Base-by-base conservation (phyloP, 2,797 vertebrate genomes). In the Danio choprae region DNA sequence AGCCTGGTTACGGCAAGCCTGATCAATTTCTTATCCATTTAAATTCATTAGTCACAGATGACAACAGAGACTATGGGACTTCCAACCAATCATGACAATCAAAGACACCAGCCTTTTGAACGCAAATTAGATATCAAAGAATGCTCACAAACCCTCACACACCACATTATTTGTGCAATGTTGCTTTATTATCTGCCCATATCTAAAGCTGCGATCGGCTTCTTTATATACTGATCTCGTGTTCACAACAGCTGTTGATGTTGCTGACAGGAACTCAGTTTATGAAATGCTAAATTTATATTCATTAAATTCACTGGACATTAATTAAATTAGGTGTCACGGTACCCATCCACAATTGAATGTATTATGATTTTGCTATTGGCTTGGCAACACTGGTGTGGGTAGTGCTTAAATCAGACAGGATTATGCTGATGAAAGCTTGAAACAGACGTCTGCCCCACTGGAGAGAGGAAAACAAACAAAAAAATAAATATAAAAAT, bases 241-340 rank as follows among this genome's bases (percentile, higher is more conserved):
- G 90, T 90, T 87, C 70, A 67, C 12, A 87, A 90, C 90, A 92
- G 90, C 89, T 92, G 92, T 86, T 89, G 83, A 81, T 83, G 84
- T 84, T 77, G 56, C 58, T 50, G 81, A 80, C 64, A 48, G 50
- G 9, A 16, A 6, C 56, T 81, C 53, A 36, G 12, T 77, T 84
- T 87, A 83, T 85, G 88, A 40, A 91, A 88, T 87, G 84, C 83
- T 68, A 86, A 91, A 93, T 90, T 86, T 86, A 86, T 89, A 90
- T 91, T 84, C 74, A 74, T 86, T 70, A 59, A 15, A 29, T 36
- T 36, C 56, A 81, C 72, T 80, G 83, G 80, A 87, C 84, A 88
- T 85, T 84, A 87, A 87, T 87, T 58, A 80, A 81, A 86, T 81
- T 77, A 84, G 69, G 59, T 76, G 59, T 75, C 36, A 65, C 64